phyloP scores from a whole-genome alignment of 2,797 vertebrate genomes.

The Xiphophorus birchmanni region DNA sequence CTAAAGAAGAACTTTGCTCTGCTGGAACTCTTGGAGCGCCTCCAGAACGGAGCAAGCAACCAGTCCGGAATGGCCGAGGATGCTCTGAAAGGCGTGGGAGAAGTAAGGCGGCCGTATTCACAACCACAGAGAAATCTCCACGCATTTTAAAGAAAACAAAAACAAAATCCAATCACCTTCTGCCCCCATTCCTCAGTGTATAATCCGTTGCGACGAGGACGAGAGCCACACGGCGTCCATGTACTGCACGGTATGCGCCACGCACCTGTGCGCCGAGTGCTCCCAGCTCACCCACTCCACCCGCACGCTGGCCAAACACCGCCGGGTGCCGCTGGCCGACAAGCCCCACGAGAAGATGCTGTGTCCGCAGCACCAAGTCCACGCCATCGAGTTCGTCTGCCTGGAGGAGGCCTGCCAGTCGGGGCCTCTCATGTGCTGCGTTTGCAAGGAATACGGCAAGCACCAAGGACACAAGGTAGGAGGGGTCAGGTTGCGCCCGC shows the following conservation, averaged over 20 bases:
- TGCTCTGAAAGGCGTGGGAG: conserved; percentile 88
- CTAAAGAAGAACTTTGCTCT: conserved; percentile 99
- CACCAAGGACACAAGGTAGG: conserved; percentile 97
- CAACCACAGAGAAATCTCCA: background rate
- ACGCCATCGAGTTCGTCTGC: conserved; percentile 98
- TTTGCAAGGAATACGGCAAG: conserved; percentile 98
- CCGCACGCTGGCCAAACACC: conserved; percentile 96
- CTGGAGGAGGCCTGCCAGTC: conserved; percentile 94
- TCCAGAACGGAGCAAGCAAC: conserved; percentile 93
- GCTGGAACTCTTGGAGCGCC: conserved; percentile 93
- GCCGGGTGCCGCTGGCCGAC: conserved; percentile 94
- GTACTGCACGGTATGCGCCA: conserved; percentile 98
- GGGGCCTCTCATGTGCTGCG: conserved; percentile 97
- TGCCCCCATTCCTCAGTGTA: conserved; percentile 75
- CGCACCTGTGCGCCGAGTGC: conserved; percentile 94
- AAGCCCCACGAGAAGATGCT: conserved; percentile 98
- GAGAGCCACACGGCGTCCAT: conserved; percentile 94
- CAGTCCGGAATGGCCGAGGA: conserved; percentile 91
- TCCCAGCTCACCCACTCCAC: conserved; percentile 97
- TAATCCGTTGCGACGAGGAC: conserved; percentile 96
- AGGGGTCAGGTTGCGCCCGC: background rate
- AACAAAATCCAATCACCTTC: background rate
- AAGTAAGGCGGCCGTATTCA: conserved; percentile 78
- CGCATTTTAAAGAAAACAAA: background rate
- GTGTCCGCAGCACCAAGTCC: conserved; percentile 96